Percentiles rank a stretch among this genome's conserved stretches.
phyloP scores from a whole-genome alignment of 2,888 invertebrate genomes.

The Hydriomena furcata region DNA sequence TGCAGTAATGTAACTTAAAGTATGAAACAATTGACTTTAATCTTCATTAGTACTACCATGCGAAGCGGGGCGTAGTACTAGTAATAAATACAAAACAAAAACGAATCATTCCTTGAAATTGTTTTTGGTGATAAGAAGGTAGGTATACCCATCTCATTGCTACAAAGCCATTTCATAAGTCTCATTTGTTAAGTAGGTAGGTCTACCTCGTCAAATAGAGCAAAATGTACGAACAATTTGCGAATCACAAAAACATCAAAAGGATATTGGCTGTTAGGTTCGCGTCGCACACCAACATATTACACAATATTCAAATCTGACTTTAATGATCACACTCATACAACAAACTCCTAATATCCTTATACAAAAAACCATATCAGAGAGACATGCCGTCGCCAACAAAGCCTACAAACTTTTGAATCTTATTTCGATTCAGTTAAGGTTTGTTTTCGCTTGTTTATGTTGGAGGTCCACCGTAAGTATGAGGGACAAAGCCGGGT shows the following conservation, averaged over 20 bases:
- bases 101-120: no score
- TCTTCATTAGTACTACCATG: no score
- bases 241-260: conserved; percentile 36
- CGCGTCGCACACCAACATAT: conserved; percentile 49
- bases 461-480: conserved; percentile 39
- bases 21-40: no score
- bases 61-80: no score
- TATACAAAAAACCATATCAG: conserved; percentile 66
- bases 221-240: conserved; percentile 9
- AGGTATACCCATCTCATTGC: no score
- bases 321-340: conserved; percentile 55
- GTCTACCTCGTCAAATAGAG: not conserved
- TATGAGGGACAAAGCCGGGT: conserved; percentile 72
- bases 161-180: no score
- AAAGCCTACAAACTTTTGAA: conserved; percentile 26
- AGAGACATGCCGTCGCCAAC: conserved; percentile 76
- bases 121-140: no score
- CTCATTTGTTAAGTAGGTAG: no score
- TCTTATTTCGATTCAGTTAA: conserved; percentile 48
- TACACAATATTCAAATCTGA: conserved; percentile 50
- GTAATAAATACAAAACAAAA: no score
- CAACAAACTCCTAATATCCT: conserved; percentile 57
- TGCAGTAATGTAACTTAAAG: no score
- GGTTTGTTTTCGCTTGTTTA: conserved; percentile 47
- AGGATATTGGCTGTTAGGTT: conserved; percentile 45